Conservation (phyloP, 2,113 vertebrate species). For the Gymnorhina tibicen region DNA sequence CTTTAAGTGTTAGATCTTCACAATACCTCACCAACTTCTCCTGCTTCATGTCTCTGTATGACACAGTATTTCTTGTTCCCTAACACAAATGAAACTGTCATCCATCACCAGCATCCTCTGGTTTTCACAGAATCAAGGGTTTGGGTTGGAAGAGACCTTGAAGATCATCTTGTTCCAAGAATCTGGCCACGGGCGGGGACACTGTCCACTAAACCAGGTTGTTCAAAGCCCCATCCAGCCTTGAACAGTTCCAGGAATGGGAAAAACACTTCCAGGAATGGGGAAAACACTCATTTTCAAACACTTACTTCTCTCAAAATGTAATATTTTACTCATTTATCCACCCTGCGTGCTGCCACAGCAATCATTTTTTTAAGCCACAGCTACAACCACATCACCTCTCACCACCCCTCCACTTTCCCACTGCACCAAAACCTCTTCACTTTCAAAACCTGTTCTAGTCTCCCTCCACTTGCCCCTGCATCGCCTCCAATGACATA, state of each 20-base stretch:
- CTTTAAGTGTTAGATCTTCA: neutral
- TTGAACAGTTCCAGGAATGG: neutral
- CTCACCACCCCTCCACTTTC: neutral
- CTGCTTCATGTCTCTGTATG: neutral
- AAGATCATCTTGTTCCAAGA: neutral
- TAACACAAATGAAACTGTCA: neutral
- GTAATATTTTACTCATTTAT: neutral
- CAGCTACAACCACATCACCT: neutral
- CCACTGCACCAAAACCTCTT: neutral
- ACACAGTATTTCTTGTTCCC: neutral
- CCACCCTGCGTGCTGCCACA: neutral
- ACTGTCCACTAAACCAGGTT: neutral
- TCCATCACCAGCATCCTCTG: neutral
- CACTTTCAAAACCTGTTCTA: neutral
- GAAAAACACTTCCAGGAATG: neutral
- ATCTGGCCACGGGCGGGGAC: neutral
- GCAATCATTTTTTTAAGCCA: neutral
- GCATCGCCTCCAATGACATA: fast-evolving
- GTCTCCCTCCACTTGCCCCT: neutral
- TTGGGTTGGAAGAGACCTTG: neutral
- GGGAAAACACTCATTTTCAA: neutral
- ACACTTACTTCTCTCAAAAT: neutral
- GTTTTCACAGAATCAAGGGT: neutral
- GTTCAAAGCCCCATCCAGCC: neutral
- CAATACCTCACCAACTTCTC: neutral